These are phyloP conservation scores for Drosophila hydei DNA, from an alignment of 1,140 invertebrate genomes.

Conservation along the genomic window DNA sequence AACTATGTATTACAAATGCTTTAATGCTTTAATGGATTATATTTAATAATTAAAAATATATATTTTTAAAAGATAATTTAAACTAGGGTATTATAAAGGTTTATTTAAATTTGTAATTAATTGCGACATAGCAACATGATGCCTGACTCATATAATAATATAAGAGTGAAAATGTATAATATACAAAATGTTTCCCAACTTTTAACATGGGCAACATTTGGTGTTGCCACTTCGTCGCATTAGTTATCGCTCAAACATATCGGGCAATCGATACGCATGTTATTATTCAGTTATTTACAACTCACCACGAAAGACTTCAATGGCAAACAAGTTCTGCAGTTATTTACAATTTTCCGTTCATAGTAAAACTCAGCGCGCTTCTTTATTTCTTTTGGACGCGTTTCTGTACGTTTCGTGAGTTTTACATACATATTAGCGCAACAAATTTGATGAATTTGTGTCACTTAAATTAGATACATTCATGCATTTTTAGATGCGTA, in stretches of 20 bases:
- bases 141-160: not conserved
- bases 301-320: slow-evolving; percentile 69
- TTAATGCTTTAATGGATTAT: too few species aligned
- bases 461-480: slow-evolving; percentile 18
- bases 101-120: not conserved
- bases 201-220: slow-evolving; percentile 12
- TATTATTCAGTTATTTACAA: slow-evolving; percentile 39
- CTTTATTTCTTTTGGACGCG: slow-evolving; percentile 38
- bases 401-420: slow-evolving; percentile 38
- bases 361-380: slow-evolving; percentile 40
- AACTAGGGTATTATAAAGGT: not conserved
- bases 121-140: not conserved
- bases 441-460: slow-evolving; percentile 13
- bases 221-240: slow-evolving; percentile 25
- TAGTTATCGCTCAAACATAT: slow-evolving; percentile 16
- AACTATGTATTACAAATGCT: too few species aligned
- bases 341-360: slow-evolving; percentile 65
- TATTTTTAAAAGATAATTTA: too few species aligned
- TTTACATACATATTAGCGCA: slow-evolving; percentile 18
- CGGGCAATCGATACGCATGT: slow-evolving; percentile 36
- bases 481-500: not conserved
- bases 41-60: too few species aligned
- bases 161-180: not conserved
- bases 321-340: slow-evolving; percentile 65
- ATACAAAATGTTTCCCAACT: not conserved